Percentiles rank a stretch among this genome's conserved stretches.
Evolutionary conservation across 1,140 invertebrate species (phyloP).

Genomic region (Drosophila prosaltans): DNA sequence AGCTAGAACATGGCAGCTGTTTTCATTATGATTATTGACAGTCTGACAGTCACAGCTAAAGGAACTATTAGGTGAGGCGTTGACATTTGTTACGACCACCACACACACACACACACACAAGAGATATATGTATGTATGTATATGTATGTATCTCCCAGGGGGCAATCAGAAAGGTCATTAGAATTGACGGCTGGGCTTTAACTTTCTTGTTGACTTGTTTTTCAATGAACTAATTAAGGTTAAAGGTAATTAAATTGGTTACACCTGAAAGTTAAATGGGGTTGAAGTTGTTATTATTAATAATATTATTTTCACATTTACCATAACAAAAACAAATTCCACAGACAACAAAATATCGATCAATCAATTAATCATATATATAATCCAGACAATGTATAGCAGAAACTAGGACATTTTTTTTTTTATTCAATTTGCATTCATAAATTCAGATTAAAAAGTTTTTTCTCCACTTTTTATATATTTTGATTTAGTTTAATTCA

Average conservation of each 20-base stretch:
- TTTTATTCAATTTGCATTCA: too few relatives aligned
- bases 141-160: conserved; percentile 37
- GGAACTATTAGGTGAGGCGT: conserved; percentile 73
- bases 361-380: too few relatives aligned
- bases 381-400: too few relatives aligned
- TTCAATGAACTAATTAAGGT: conserved; percentile 59
- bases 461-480: too few relatives aligned
- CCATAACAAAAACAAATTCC: neutral
- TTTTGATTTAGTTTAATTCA: too few relatives aligned
- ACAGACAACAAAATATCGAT: too few relatives aligned
- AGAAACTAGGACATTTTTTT: too few relatives aligned
- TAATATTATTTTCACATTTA: conserved; percentile 3
- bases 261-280: conserved; percentile 9
- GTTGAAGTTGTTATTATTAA: neutral
- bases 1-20: conserved; percentile 60
- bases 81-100: conserved; percentile 59
- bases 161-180: conserved; percentile 77
- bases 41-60: conserved; percentile 50
- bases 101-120: conserved; percentile 1
- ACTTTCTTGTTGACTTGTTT: conserved; percentile 53
- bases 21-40: conserved; percentile 78
- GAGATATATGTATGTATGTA: neutral
- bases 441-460: too few relatives aligned
- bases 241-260: conserved; percentile 45
- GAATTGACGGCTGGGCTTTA: conserved; percentile 44